phyloP scores from a whole-genome alignment of 35 echinoderm and acorn worm genomes.

The Amphiura filiformis region DNA sequence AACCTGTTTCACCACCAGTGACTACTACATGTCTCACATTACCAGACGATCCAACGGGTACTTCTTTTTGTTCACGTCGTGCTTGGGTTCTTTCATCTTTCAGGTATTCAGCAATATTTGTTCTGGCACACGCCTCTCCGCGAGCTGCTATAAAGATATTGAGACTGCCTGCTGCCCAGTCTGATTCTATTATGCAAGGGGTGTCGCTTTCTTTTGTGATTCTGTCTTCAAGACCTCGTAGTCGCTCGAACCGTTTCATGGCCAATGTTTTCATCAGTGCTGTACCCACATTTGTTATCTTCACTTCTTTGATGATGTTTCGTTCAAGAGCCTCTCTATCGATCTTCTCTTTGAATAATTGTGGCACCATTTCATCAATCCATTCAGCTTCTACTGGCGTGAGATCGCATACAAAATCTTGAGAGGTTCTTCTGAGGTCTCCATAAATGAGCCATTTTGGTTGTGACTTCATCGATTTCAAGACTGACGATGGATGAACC shows the following conservation, averaged over 20 bases:
- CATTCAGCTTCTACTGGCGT: slow-evolving; percentile 27
- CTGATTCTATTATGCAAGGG: slow-evolving; percentile 28
- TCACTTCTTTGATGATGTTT: slow-evolving; percentile 12
- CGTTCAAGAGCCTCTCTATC: slow-evolving; percentile 12
- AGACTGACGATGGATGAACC: slow-evolving; percentile 34
- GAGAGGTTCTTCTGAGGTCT: slow-evolving; percentile 27
- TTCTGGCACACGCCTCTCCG: neutral
- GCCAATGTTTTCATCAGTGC: slow-evolving; percentile 35
- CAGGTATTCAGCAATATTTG: neutral
- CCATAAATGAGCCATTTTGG: slow-evolving; percentile 41
- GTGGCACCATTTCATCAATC: slow-evolving; percentile 17
- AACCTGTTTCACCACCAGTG: slow-evolving; percentile 22
- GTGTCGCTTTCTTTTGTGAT: neutral
- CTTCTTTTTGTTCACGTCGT: slow-evolving; percentile 28
- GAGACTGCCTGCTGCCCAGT: neutral
- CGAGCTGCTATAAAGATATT: slow-evolving; percentile 13
- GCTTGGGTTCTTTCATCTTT: neutral
- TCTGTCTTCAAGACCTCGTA: slow-evolving; percentile 27
- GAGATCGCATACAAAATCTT: slow-evolving; percentile 27
- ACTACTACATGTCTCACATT: slow-evolving; percentile 35
- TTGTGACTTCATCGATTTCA: slow-evolving; percentile 13
- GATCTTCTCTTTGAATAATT: neutral
- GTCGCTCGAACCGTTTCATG: slow-evolving; percentile 13
- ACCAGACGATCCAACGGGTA: slow-evolving; percentile 26
- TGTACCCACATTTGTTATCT: neutral